phyloP scores from a whole-genome alignment of 2,113 vertebrate genomes.

The Haemorhous mexicanus region DNA sequence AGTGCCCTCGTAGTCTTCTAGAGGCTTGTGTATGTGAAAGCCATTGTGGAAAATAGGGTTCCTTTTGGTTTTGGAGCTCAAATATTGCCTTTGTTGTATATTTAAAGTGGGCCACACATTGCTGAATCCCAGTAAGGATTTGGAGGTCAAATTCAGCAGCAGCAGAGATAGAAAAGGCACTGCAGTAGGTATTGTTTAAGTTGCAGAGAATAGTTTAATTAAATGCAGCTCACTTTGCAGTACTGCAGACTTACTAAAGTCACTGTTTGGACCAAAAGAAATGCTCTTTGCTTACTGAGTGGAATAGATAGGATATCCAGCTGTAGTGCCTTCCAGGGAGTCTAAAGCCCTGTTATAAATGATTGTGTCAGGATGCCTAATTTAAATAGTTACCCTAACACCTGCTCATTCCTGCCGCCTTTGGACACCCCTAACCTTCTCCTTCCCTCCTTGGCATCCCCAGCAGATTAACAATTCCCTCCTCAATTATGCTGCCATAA shows the following conservation, averaged over 20 bases:
- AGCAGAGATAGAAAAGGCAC: background rate
- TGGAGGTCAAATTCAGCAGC: background rate
- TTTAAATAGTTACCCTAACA: slow-evolving; percentile 54
- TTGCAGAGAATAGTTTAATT: background rate
- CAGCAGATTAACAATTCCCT: slow-evolving; percentile 2
- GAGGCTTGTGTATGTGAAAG: background rate
- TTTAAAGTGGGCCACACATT: background rate
- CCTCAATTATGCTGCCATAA: background rate
- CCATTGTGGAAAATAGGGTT: background rate
- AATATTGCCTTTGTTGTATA: background rate
- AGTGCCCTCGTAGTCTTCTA: background rate
- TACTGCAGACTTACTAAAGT: background rate
- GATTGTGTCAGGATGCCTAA: background rate
- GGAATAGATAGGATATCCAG: background rate
- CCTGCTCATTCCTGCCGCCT: slow-evolving; percentile 26
- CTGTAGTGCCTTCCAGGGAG: background rate
- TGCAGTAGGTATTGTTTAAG: background rate
- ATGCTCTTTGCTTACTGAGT: background rate
- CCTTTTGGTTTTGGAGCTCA: background rate
- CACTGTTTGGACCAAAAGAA: background rate
- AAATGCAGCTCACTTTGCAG: background rate
- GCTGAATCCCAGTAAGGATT: background rate
- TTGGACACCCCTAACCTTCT: slow-evolving; percentile 25
- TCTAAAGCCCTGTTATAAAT: background rate
- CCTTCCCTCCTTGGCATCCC: slow-evolving; percentile 5